phyloP scores from a whole-genome alignment of 2,797 vertebrate species.

The Taenioides sp. region DNA sequence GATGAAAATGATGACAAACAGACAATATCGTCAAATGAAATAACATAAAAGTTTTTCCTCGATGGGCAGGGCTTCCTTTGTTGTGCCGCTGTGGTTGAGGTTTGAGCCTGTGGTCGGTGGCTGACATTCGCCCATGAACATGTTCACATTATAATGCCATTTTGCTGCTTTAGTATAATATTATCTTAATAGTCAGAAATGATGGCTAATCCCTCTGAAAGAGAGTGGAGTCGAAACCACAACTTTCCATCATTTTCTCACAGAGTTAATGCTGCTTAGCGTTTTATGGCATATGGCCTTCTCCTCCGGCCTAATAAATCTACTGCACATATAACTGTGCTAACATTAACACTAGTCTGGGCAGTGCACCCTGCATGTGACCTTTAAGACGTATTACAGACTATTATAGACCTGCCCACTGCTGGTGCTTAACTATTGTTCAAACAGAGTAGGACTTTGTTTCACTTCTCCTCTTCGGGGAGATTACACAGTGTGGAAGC shows the following conservation, averaged over 20 bases:
- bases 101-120: slow-evolving; percentile 3
- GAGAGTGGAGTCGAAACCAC: not conserved
- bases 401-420: slow-evolving; percentile 45
- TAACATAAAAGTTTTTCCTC: not conserved
- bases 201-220: slow-evolving; percentile 8
- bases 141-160: slow-evolving; percentile 18
- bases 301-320: slow-evolving; percentile 38
- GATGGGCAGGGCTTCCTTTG: not conserved
- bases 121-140: slow-evolving; percentile 12
- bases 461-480: slow-evolving; percentile 5
- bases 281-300: slow-evolving; percentile 15
- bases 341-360: slow-evolving; percentile 32
- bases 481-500: slow-evolving; percentile 27
- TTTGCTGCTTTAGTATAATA: slow-evolving; percentile 20
- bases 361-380: slow-evolving; percentile 54
- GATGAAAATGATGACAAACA: not conserved
- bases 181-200: slow-evolving; percentile 21
- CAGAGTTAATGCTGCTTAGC: slow-evolving; percentile 11
- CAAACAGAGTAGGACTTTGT: slow-evolving; percentile 20
- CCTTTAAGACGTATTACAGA: slow-evolving; percentile 41
- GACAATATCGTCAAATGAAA: not conserved
- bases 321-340: slow-evolving; percentile 32
- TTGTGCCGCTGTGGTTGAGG: slow-evolving; percentile 4
- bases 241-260: slow-evolving; percentile 13
- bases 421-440: slow-evolving; percentile 56